These are phyloP conservation scores for Lasioglossum marginatum DNA, from an alignment of 2,888 invertebrate genomes.

Conservation along the genomic window DNA sequence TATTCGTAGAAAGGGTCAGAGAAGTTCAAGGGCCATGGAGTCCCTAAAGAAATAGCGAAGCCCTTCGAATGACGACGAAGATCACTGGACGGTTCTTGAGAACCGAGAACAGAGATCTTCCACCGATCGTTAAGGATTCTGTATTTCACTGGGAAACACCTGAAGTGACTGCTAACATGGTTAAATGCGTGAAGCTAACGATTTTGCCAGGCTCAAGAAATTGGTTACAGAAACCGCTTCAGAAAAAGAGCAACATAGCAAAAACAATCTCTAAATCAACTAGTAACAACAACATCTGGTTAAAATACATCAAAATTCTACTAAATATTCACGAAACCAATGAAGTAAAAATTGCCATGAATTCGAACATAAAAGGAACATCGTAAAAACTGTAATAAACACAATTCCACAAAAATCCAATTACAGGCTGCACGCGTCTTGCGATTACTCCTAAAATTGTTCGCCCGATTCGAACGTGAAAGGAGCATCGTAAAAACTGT, in stretches of 20 bases:
- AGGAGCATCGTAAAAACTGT: not conserved
- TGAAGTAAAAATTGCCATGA: not conserved
- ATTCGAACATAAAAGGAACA: no score
- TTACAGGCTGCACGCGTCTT: not conserved
- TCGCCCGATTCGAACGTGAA: not conserved
- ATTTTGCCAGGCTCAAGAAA: not conserved
- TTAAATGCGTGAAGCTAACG: not conserved
- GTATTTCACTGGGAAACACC: not conserved
- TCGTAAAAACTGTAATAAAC: no score
- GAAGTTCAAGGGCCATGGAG: not conserved
- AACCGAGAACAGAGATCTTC: not conserved
- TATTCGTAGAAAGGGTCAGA: not conserved
- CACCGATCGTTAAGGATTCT: not conserved
- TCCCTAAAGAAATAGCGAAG: not conserved
- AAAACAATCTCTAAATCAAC: no score
- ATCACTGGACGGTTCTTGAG: not conserved
- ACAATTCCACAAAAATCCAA: not conserved
- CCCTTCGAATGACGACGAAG: not conserved
- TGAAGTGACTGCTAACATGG: not conserved
- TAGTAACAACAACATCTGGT: no score
- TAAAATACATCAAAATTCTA: not conserved
- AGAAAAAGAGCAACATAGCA: no score
- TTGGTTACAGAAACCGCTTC: not conserved
- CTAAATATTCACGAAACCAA: not conserved
- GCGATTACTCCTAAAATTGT: not conserved